Evolutionary conservation across 2,113 vertebrate species (phyloP), one percentile per base, ranked within the genome.

Genomic region (Corythornis cristatus): DNA sequence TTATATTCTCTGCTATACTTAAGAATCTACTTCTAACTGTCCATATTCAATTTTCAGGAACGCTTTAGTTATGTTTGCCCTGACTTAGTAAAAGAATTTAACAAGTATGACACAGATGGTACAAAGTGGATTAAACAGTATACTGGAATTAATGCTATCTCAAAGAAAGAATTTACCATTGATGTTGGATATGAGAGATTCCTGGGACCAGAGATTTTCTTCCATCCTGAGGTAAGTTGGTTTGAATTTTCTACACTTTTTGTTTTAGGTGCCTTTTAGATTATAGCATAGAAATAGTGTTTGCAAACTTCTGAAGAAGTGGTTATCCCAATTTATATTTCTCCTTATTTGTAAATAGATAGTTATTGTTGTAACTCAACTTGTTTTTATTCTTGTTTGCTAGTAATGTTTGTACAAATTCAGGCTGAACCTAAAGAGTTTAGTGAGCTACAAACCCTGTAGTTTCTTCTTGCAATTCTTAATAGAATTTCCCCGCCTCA

Each of bases 71-170:
- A 99, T 6, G 99, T 99, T 86, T 99, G 99, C 96, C 99, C 99
- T 23, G 99, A 99, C 93, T 98, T 99, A 96, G 99, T 99, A 92
- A 99, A 99, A 98, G 99, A 99, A 97, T 99, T 99, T 97, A 99
- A 95, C 96, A 99, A 99, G 97, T 99, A 99, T 85, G 99, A 99
- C 96, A 99, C 98, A 64, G 99, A 99, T 84, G 98, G 98, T 93
- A 98, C 98, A 79, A 99, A 99, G 94, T 99, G 99, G 99, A 99
- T 99, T 97, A 99, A 99, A 95, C 99, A 99, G 84, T 99, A 99
- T 98, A 99, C 99, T 82, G 99, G 99, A 93, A 98, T 99, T 97
- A 99, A 99, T 86, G 96, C 99, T 89, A 98, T 99, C 96, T 99
- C 98, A 97, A 99, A 99, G 98, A 99, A 99, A 96, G 99, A 99